A percentile compares a stretch with the other conserved stretches of the same genome.
These are phyloP conservation scores for Buphagus erythrorhynchus DNA, from an alignment of 2,797 vertebrate species.

Conservation along the genomic window DNA sequence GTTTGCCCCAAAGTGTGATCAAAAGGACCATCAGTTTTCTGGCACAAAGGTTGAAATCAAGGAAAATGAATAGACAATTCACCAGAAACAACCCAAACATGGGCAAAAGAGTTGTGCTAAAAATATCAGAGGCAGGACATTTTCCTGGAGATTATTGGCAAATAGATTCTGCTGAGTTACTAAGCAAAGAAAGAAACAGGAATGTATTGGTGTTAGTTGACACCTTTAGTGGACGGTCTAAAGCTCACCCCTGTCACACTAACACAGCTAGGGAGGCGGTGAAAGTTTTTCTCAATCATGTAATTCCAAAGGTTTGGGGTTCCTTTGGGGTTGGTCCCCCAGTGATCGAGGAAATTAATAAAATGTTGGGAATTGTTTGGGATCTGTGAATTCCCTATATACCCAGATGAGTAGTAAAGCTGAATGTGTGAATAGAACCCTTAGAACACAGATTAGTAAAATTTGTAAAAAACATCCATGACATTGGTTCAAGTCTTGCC, in stretches of 20 bases:
- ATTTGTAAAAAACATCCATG: no score
- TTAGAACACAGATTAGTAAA: no score
- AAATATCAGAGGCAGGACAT: neutral
- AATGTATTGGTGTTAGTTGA: neutral
- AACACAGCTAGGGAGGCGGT: neutral
- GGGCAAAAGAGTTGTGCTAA: neutral
- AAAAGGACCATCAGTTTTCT: neutral
- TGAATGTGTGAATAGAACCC: no score
- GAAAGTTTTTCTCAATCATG: neutral
- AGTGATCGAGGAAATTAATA: neutral
- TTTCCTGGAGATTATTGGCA: neutral
- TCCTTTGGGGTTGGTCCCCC: neutral
- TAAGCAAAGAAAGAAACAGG: neutral
- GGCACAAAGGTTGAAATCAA: neutral
- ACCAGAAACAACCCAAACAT: neutral
- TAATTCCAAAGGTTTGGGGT: neutral
- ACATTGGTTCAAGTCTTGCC: no score
- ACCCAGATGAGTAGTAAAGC: no score
- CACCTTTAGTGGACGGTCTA: neutral
- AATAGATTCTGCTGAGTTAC: neutral
- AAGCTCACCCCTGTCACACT: neutral
- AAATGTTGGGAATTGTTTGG: no score
- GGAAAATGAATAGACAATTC: neutral
- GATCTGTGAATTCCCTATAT: neutral
- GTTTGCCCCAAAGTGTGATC: neutral